Evolutionary conservation across 2,113 vertebrate species (phyloP), one percentile per base, ranked within the genome.

Genomic region (Neolamprologus kungweensis): DNA sequence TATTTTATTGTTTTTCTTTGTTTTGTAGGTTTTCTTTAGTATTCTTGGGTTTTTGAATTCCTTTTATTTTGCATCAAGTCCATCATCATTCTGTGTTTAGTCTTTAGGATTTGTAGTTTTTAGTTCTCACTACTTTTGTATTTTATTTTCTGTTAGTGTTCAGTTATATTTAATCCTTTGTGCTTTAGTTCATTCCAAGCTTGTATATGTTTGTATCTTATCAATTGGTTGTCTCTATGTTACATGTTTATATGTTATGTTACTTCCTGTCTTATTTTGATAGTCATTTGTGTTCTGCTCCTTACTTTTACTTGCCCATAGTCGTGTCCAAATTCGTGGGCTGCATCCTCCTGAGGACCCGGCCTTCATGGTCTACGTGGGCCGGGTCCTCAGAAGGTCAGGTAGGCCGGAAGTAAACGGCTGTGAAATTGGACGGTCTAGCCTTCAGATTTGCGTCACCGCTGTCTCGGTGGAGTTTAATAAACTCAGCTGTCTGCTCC

Each of bases 321-420:
- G 5, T 53, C 0, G 5, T 1, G 5, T 53, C 19, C 51, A 53
- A 21, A 53, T 21, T 2, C 2, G 3, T 21, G 51, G 9, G 51
- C 31, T 33, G 31, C 31, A 33, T 33, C 31, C 0, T 33, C 55
- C 55, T 31, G 55, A 58, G 55, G 55, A 58, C 2, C 26, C 2
- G 0, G 55, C 55, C 55, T 58, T 58, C 1, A 0, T 1, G 26
- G 0, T 28, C 55, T 58, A 58, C 1, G 1, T 58, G 55, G 55
- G 26, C 26, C 13, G 4, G 55, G 3, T 58, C 23, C 23, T 16
- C 55, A 4, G 7, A 58, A 58, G 55, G 4, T 9, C 7, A 0
- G 55, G 55, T 58, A 28, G 55, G 13, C 23, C 0, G 10, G 10
- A 54, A 12, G 53, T 13, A 57, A 26, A 57, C 7, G 3, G 0